A percentile compares a stretch with the other conserved stretches of the same genome.
Evolutionary conservation across 2,113 vertebrate species (phyloP).

Genomic region (Pterocles gutturalis): DNA sequence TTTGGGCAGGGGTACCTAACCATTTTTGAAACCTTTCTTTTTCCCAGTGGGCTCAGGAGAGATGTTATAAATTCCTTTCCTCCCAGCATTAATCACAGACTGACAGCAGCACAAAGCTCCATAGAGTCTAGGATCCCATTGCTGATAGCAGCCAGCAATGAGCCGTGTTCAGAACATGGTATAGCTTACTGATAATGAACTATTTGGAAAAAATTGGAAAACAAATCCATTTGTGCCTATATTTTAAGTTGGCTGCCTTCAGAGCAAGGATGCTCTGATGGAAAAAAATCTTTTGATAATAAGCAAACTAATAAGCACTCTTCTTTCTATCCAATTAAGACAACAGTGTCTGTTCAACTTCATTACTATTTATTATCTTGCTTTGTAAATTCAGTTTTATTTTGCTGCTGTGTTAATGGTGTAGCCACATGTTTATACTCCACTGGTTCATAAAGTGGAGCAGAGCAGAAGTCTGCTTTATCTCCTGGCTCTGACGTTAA

Average conservation of each 20-base stretch:
- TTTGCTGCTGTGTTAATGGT: not conserved
- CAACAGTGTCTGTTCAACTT: not conserved
- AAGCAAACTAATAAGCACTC: not conserved
- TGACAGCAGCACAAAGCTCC: not conserved
- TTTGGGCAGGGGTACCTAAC: not conserved
- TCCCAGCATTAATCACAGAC: not conserved
- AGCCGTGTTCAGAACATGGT: not conserved
- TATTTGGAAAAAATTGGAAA: not conserved
- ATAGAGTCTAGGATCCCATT: not conserved
- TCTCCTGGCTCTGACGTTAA: not conserved
- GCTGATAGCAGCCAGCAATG: not conserved
- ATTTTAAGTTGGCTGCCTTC: not conserved
- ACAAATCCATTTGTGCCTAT: not conserved
- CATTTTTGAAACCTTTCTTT: not conserved
- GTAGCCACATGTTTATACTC: not conserved
- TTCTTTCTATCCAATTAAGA: not conserved
- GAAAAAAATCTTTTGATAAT: not conserved
- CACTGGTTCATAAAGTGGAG: not conserved
- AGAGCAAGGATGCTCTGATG: not conserved
- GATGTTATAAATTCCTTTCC: not conserved
- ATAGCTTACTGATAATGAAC: not conserved
- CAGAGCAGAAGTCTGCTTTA: not conserved
- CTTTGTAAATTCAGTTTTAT: not conserved
- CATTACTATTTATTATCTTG: not conserved
- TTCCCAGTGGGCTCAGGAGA: not conserved